phyloP scores from a whole-genome alignment of 2,888 invertebrate species.

The Plebejus anna region DNA sequence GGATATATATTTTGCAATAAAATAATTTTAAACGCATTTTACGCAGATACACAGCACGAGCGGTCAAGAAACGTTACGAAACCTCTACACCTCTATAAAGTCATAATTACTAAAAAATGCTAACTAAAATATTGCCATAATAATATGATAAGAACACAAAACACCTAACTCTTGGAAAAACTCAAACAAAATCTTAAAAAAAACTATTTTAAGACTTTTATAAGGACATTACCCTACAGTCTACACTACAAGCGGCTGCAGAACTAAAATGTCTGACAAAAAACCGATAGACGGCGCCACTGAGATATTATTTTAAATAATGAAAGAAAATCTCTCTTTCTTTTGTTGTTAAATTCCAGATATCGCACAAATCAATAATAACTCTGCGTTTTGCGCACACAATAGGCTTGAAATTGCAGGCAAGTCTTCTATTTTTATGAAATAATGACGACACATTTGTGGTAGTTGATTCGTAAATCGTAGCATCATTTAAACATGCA shows the following conservation, averaged over 20 bases:
- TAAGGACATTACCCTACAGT: background rate
- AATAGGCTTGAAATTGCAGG: background rate
- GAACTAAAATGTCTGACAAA: background rate
- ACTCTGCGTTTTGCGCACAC: background rate
- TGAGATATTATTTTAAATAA: conserved; percentile 6
- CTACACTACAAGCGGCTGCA: background rate
- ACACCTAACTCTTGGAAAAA: conserved; percentile 18
- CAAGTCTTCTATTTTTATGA: background rate
- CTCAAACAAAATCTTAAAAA: conserved; percentile 5
- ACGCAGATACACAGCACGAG: background rate
- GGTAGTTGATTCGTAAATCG: background rate
- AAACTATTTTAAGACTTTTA: conserved; percentile 3
- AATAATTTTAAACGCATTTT: background rate
- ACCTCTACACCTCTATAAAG: conserved; percentile 5
- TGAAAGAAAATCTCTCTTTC: background rate
- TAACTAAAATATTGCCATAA: conserved; percentile 25
- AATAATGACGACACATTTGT: background rate
- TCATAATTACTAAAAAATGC: conserved; percentile 2
- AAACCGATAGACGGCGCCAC: conserved; percentile 3
- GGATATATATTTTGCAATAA: background rate
- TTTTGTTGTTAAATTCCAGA: background rate
- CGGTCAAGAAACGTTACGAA: background rate
- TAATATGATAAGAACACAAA: conserved; percentile 22
- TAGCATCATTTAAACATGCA: background rate
- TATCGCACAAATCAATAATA: background rate